Evolutionary conservation across 2,797 vertebrate genomes (phyloP).

Genomic region (Harpagifer antarcticus): DNA sequence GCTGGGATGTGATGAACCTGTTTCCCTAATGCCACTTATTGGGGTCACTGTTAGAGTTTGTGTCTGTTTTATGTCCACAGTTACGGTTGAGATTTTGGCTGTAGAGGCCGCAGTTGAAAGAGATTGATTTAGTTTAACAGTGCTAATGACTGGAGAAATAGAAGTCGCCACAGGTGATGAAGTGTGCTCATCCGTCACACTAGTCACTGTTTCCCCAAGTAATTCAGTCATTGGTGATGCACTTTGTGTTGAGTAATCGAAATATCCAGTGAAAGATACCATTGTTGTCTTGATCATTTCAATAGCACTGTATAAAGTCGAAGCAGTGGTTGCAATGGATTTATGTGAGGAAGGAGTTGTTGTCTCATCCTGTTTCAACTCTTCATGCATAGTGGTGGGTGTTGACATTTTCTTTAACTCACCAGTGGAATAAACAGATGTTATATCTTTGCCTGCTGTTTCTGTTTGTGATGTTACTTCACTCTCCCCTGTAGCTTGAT

Average conservation of each 20-base stretch:
- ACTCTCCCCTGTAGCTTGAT: constrained; percentile 16
- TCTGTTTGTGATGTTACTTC: constrained; percentile 29
- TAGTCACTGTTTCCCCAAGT: constrained; percentile 14
- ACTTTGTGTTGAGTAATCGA: constrained; percentile 48
- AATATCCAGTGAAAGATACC: constrained; percentile 58
- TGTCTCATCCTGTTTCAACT: constrained; percentile 20
- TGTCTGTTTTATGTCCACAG: constrained; percentile 14
- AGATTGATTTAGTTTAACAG: constrained; percentile 20
- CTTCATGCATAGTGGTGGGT: constrained; percentile 5
- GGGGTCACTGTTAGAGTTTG: background rate
- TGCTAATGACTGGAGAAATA: constrained; percentile 12
- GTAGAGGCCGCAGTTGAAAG: background rate
- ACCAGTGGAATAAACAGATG: background rate
- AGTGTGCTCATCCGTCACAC: constrained; percentile 26
- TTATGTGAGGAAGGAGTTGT: constrained; percentile 18
- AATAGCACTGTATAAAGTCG: constrained; percentile 57
- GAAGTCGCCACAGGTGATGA: background rate
- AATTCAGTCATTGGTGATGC: constrained; percentile 24
- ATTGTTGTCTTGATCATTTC: constrained; percentile 64
- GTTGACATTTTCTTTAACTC: background rate
- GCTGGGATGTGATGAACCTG: background rate
- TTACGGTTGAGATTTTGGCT: constrained; percentile 1
- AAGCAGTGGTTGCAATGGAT: constrained; percentile 35
- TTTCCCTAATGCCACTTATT: background rate
- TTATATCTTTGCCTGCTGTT: constrained; percentile 25